Conservation (phyloP, 2,113 vertebrate genomes). For the Petrocephalus zakoni region DNA sequence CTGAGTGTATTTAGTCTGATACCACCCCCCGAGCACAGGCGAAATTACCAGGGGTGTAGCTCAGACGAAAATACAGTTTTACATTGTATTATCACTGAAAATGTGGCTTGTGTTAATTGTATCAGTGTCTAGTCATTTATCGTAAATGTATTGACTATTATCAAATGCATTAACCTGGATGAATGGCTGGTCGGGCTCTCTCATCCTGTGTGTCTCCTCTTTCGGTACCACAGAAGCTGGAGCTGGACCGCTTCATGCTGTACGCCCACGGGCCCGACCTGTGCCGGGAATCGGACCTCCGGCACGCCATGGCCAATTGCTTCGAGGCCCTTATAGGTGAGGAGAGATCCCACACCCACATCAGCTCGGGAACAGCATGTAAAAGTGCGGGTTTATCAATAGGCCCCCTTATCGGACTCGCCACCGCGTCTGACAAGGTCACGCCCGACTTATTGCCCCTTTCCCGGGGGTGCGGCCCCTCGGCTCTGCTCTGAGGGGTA, state of each 20-base stretch:
- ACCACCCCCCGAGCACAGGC: background rate
- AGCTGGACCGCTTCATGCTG: conserved; percentile 96
- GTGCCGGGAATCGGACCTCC: conserved; percentile 92
- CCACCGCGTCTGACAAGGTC: background rate
- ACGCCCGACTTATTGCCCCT: no score
- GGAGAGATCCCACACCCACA: background rate
- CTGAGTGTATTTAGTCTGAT: background rate
- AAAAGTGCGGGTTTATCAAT: background rate
- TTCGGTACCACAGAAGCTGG: conserved; percentile 76
- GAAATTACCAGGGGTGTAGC: background rate
- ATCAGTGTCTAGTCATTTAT: background rate
- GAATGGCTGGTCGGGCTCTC: background rate
- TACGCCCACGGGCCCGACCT: conserved; percentile 96
- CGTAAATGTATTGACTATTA: background rate
- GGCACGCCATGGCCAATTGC: conserved; percentile 99
- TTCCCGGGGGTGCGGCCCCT: no score
- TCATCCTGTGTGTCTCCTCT: background rate
- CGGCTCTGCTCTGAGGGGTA: background rate
- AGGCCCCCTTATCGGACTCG: background rate
- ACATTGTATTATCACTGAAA: background rate
- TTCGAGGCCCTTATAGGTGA: conserved; percentile 97
- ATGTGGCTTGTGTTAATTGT: background rate
- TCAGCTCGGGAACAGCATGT: background rate
- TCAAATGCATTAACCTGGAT: background rate
- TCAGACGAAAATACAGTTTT: background rate